phyloP scores from a whole-genome alignment of 2,797 vertebrate genomes.

The Ctenosaura bakeri region DNA sequence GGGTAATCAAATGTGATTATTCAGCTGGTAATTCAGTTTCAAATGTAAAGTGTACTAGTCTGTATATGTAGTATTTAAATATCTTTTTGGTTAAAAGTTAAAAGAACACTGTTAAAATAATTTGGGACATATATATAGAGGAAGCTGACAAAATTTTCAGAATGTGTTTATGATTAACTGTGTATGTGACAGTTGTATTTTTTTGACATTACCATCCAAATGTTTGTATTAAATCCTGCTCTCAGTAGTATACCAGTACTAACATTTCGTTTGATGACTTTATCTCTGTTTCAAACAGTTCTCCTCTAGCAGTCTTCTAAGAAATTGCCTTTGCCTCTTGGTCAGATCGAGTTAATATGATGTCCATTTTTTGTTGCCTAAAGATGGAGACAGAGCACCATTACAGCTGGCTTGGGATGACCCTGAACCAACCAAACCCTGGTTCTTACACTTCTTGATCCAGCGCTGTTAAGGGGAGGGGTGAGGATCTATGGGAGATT shows the following conservation, averaged over 20 bases:
- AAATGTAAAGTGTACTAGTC: not conserved
- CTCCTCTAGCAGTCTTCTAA: not conserved
- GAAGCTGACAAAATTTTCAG: not conserved
- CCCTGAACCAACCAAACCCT: not conserved
- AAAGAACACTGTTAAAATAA: not conserved
- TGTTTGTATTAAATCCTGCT: not conserved
- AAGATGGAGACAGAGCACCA: not conserved
- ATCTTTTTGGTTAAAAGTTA: not conserved
- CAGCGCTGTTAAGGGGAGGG: not conserved
- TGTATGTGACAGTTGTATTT: not conserved
- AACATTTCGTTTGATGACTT: not conserved
- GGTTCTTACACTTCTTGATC: not conserved
- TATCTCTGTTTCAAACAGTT: not conserved
- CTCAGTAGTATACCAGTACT: not conserved
- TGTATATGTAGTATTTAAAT: conserved; percentile 3
- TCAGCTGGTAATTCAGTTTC: not conserved
- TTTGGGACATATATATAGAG: not conserved
- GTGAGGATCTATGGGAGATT: not conserved
- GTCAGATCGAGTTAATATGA: not conserved
- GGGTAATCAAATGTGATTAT: conserved; percentile 9
- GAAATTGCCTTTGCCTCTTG: not conserved
- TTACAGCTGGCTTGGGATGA: not conserved
- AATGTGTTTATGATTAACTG: not conserved
- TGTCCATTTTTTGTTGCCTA: not conserved
- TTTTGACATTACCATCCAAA: not conserved